Evolutionary conservation across 2,797 vertebrate genomes (phyloP).

Genomic region (Pogoniulus pusillus): DNA sequence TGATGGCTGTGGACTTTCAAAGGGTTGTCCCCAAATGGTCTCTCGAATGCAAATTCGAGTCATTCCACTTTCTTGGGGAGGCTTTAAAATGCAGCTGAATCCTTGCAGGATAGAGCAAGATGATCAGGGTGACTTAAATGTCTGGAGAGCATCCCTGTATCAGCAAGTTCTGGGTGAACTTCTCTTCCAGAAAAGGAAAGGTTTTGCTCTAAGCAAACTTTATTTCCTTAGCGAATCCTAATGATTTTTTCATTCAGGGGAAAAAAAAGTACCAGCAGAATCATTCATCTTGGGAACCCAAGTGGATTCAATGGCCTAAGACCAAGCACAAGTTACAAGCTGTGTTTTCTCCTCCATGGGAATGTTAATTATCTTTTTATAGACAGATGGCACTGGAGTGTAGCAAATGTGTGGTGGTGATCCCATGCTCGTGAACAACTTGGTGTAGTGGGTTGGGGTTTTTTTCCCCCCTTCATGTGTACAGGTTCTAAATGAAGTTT

Average conservation of each 20-base stretch:
- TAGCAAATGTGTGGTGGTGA: slow-evolving; percentile 32
- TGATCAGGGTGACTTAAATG: background rate
- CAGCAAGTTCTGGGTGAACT: background rate
- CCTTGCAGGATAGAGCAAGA: background rate
- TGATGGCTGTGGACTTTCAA: background rate
- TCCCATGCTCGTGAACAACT: background rate
- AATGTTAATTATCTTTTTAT: slow-evolving; percentile 63
- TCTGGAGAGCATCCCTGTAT: background rate
- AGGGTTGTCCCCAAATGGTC: slow-evolving; percentile 30
- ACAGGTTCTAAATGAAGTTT: slow-evolving; percentile 4
- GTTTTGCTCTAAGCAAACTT: too few relatives aligned
- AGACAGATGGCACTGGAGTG: slow-evolving; percentile 69
- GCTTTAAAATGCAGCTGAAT: slow-evolving; percentile 14
- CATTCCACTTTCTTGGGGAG: background rate
- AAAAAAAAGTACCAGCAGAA: background rate
- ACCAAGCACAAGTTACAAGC: background rate
- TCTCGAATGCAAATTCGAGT: background rate
- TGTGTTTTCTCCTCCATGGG: background rate
- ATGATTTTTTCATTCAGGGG: slow-evolving; percentile 8
- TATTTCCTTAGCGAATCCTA: background rate
- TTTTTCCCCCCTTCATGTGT: background rate
- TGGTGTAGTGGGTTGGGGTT: too few relatives aligned
- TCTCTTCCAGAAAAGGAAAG: background rate
- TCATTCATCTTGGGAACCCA: background rate
- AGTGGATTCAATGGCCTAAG: background rate